Evolutionary conservation across 2,888 invertebrate genomes (phyloP).

Genomic region (Synergus laeviventris): DNA sequence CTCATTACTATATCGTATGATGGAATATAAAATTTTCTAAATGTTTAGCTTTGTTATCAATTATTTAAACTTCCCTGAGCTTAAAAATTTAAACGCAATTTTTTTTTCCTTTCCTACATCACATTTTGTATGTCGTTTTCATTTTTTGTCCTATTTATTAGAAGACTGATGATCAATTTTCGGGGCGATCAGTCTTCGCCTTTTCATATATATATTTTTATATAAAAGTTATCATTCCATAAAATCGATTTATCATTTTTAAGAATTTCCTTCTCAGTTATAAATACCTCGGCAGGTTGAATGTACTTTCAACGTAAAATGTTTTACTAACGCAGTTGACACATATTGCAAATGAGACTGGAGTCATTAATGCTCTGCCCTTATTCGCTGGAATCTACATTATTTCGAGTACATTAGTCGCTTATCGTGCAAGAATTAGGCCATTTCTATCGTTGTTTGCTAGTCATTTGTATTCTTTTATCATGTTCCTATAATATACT

Average conservation of each 20-base stretch:
- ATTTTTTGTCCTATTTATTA: too few species aligned
- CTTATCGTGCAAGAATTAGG: conserved; percentile 33
- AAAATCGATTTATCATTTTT: background rate
- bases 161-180: too few species aligned
- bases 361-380: conserved; percentile 16
- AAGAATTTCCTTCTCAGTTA: background rate
- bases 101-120: background rate
- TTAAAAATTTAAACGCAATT: background rate
- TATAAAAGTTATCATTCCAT: background rate
- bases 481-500: background rate
- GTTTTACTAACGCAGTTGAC: conserved; percentile 11
- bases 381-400: conserved; percentile 6
- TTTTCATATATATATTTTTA: background rate
- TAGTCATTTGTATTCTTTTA: conserved; percentile 10
- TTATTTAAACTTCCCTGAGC: background rate
- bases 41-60: background rate
- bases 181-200: too few species aligned
- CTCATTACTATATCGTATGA: background rate
- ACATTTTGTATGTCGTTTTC: too few species aligned
- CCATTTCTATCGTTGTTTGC: conserved; percentile 6
- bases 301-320: background rate
- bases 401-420: conserved; percentile 22
- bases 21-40: background rate
- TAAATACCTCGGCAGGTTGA: conserved; percentile 15
- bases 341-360: conserved; percentile 22